phyloP scores from a whole-genome alignment of 2,113 vertebrate species.

The Anolis carolinensis region DNA sequence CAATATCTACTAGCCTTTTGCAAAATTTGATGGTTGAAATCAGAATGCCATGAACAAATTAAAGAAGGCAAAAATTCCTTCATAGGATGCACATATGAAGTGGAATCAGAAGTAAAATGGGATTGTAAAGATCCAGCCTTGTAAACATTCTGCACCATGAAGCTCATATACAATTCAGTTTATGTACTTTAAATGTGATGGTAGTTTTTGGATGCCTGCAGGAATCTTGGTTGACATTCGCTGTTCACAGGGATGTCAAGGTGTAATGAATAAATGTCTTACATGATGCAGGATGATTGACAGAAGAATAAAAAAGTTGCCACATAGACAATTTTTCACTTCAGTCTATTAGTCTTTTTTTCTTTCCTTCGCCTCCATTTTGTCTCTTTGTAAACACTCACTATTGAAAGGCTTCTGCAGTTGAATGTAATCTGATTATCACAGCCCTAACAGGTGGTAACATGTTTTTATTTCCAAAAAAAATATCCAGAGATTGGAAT shows the following conservation, averaged over 20 bases:
- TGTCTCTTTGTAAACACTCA: not conserved
- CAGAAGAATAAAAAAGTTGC: not conserved
- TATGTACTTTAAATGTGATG: conserved; percentile 9
- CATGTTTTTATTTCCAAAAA: conserved; percentile 22
- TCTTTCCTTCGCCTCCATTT: not conserved
- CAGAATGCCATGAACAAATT: not conserved
- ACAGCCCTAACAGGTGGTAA: conserved; percentile 20
- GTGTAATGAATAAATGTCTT: conserved; percentile 25
- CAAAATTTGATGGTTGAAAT: conserved; percentile 13
- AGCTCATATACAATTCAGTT: not conserved
- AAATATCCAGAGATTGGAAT: conserved; percentile 22
- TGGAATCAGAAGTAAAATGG: not conserved
- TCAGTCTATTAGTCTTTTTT: conserved; percentile 3
- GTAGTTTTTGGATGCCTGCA: not conserved
- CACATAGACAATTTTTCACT: conserved; percentile 3
- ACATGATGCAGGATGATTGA: not conserved
- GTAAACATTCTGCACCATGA: no score
- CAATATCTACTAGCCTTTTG: conserved; percentile 48
- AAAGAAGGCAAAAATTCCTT: not conserved
- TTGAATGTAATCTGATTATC: conserved; percentile 34
- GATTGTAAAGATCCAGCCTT: not conserved
- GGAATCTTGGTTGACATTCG: conserved; percentile 29
- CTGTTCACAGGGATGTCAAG: conserved; percentile 17
- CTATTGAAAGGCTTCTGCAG: not conserved
- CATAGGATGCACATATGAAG: not conserved